Evolutionary conservation across 2,113 vertebrate genomes (phyloP).

Genomic region (Vombatus ursinus): DNA sequence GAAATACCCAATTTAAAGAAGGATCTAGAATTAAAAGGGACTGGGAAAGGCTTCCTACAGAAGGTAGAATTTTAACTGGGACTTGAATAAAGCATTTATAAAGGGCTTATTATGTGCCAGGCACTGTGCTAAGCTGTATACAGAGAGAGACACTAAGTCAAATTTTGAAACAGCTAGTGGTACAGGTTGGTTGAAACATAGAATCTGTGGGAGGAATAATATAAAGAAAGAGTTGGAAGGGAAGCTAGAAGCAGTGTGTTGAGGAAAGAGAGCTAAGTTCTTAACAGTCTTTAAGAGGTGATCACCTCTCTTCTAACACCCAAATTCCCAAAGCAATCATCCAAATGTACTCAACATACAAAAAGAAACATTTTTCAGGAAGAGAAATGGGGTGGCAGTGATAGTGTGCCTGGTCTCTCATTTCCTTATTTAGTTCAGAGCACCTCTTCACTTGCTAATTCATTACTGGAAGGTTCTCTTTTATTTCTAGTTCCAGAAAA

Average conservation of each 20-base stretch:
- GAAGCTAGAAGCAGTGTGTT: not conserved
- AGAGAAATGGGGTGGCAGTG: not conserved
- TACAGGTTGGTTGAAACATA: not conserved
- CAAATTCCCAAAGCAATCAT: not conserved
- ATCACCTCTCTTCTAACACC: not conserved
- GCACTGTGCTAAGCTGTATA: not conserved
- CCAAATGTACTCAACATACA: not conserved
- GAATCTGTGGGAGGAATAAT: not conserved
- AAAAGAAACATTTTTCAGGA: not conserved
- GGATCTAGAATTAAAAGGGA: not conserved
- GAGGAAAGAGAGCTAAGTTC: not conserved
- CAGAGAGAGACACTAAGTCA: not conserved
- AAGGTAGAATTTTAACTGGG: not conserved
- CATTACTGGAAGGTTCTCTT: not conserved
- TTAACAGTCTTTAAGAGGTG: not conserved
- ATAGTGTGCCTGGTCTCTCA: not conserved
- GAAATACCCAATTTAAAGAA: not conserved
- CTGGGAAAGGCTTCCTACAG: not conserved
- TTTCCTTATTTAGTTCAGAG: not conserved
- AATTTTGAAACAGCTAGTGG: not conserved
- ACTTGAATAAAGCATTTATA: not conserved
- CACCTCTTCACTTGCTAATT: not conserved
- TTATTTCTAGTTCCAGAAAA: not conserved
- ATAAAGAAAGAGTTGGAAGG: not conserved
- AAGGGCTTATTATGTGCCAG: not conserved